Conservation (phyloP, 2,888 invertebrate species). For the Dascillus cervinus region DNA sequence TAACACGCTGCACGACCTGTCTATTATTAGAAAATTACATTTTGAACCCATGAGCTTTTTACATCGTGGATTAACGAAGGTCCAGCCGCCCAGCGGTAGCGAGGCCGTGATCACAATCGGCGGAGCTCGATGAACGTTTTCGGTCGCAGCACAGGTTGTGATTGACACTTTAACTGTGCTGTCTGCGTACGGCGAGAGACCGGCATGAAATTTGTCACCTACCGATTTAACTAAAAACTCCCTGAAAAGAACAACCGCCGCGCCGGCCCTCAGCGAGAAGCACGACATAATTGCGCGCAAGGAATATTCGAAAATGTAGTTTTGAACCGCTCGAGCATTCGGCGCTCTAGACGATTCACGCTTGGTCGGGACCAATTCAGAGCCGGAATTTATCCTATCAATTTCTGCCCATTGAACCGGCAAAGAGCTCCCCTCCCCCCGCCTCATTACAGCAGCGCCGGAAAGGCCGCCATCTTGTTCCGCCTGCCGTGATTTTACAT, state of each 20-base stretch:
- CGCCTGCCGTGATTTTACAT: constrained; percentile 38
- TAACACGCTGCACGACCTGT: too few relatives aligned
- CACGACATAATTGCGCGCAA: constrained; percentile 11
- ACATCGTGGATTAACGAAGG: constrained; percentile 20
- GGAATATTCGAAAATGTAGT: constrained; percentile 16
- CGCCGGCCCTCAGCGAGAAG: neutral
- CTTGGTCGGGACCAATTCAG: constrained; percentile 54
- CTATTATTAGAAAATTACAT: constrained; percentile 1
- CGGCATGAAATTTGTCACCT: constrained; percentile 29
- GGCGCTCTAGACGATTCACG: constrained; percentile 43
- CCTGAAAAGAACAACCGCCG: neutral
- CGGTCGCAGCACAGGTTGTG: constrained; percentile 22
- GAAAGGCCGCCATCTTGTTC: constrained; percentile 39
- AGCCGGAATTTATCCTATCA: constrained; percentile 57
- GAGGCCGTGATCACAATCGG: constrained; percentile 1
- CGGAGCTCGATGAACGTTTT: constrained; percentile 7
- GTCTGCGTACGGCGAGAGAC: constrained; percentile 24
- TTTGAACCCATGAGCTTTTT: neutral
- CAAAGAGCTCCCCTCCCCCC: constrained; percentile 43
- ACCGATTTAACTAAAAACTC: constrained; percentile 17
- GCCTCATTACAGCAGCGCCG: constrained; percentile 29
- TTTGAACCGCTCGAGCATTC: constrained; percentile 16
- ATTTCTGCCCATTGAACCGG: constrained; percentile 56
- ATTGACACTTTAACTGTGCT: constrained; percentile 32
- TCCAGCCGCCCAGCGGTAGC: constrained; percentile 16